Conservation (phyloP, 92 coral and sea anemone genomes). For the Blastomussa wellsi region DNA sequence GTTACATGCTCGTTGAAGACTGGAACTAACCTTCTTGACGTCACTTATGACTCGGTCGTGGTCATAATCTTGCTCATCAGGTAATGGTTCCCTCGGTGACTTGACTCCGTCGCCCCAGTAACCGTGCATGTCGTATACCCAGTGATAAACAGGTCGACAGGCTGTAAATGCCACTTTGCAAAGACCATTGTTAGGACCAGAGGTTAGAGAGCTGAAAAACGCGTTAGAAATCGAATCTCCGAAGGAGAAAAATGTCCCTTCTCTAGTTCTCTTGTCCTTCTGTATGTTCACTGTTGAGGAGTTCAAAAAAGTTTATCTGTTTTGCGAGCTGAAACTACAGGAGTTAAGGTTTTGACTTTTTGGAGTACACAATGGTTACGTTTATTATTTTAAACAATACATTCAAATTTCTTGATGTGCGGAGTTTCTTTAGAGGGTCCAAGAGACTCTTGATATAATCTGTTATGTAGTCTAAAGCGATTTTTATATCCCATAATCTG, state of each 20-base stretch:
- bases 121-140: slow-evolving; percentile 84
- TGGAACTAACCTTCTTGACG: slow-evolving; percentile 68
- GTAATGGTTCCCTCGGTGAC: slow-evolving; percentile 74
- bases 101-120: slow-evolving; percentile 82
- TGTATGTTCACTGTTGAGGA: slow-evolving; percentile 6
- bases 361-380: too few relatives aligned
- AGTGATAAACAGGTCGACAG: slow-evolving; percentile 70
- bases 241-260: slow-evolving; percentile 73
- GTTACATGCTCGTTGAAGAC: background rate
- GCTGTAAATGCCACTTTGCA: slow-evolving; percentile 62
- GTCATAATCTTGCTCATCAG: slow-evolving; percentile 83
- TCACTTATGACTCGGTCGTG: slow-evolving; percentile 79
- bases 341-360: too few relatives aligned
- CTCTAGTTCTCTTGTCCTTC: slow-evolving; percentile 27
- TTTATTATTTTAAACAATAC: too few relatives aligned
- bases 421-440: too few relatives aligned
- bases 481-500: too few relatives aligned
- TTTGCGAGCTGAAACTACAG: too few relatives aligned
- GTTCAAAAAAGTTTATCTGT: background rate
- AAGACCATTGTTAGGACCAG: slow-evolving; percentile 65
- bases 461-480: too few relatives aligned
- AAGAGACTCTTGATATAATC: too few relatives aligned
- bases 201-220: slow-evolving; percentile 57
- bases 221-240: slow-evolving; percentile 84
- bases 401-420: too few relatives aligned